Percentiles rank a stretch among this genome's conserved stretches.
Evolutionary conservation across 1,140 invertebrate genomes (phyloP).

Genomic region (Venustaconcha ellipsiformis): DNA sequence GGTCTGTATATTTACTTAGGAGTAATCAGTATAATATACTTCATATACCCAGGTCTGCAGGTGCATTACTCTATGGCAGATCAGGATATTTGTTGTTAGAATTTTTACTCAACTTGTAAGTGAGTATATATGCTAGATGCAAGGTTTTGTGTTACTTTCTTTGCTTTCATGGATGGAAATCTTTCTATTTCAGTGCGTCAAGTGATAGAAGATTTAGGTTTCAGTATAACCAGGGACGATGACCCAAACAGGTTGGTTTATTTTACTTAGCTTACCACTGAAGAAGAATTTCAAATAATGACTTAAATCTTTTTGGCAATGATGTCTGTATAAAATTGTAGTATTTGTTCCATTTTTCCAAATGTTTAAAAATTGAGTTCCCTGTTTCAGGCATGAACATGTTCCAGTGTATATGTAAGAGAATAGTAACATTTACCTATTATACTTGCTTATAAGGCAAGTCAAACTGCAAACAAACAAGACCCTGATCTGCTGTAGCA

Average conservation of each 20-base stretch:
- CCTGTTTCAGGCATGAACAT: neutral
- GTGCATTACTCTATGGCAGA: neutral
- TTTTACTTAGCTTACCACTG: neutral
- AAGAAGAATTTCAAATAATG: neutral
- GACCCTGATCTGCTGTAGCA: no score
- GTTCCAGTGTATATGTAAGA: neutral
- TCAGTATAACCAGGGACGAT: constrained; percentile 60
- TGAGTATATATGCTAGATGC: neutral
- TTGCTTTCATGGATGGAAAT: neutral
- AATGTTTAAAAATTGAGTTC: neutral
- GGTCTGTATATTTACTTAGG: neutral
- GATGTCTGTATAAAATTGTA: neutral
- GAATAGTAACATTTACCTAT: neutral
- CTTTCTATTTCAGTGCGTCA: constrained; percentile 59
- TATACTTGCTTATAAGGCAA: no score
- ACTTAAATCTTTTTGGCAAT: neutral
- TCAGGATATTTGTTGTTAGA: no score
- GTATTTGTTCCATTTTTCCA: neutral
- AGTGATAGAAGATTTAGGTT: constrained; percentile 61
- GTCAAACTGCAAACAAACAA: no score
- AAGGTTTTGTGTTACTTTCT: neutral
- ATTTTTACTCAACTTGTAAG: neutral
- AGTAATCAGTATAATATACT: neutral
- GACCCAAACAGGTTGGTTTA: constrained; percentile 56
- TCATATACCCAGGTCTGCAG: neutral